These are phyloP conservation scores for Lamellibrachia columna DNA, from an alignment of 2,888 invertebrate species.

Conservation along the genomic window DNA sequence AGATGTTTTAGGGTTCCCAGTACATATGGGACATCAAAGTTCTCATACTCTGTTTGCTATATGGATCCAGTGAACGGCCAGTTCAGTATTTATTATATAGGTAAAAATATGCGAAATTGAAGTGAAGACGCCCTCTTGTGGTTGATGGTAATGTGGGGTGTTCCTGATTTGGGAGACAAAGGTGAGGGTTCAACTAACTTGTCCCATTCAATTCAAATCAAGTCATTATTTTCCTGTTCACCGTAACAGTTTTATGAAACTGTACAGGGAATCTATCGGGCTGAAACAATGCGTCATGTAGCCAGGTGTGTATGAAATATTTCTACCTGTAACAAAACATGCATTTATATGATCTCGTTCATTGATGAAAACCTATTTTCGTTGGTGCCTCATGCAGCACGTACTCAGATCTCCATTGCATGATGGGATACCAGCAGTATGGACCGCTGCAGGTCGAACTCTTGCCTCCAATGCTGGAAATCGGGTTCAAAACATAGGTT, in stretches of 20 bases:
- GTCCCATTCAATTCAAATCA: background rate
- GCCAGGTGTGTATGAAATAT: background rate
- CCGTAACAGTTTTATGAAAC: background rate
- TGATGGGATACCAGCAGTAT: background rate
- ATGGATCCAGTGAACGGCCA: background rate
- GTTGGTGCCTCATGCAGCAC: background rate
- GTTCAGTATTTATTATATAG: constrained; percentile 10
- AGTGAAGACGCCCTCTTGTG: background rate
- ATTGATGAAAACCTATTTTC: background rate
- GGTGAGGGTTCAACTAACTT: background rate
- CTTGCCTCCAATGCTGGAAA: no score
- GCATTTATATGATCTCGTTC: constrained; percentile 6
- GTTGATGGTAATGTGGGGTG: background rate
- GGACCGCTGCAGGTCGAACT: no score
- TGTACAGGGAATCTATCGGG: background rate
- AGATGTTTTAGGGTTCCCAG: background rate
- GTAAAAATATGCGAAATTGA: background rate
- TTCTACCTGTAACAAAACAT: background rate
- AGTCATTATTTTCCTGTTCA: background rate
- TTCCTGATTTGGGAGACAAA: background rate
- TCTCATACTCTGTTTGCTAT: background rate
- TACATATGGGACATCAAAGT: background rate
- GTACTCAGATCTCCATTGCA: background rate
- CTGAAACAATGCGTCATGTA: background rate
- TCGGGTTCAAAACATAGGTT: no score